These are phyloP conservation scores for Oegoconia quadripuncta DNA, from an alignment of 2,888 invertebrate species.

Conservation along the genomic window DNA sequence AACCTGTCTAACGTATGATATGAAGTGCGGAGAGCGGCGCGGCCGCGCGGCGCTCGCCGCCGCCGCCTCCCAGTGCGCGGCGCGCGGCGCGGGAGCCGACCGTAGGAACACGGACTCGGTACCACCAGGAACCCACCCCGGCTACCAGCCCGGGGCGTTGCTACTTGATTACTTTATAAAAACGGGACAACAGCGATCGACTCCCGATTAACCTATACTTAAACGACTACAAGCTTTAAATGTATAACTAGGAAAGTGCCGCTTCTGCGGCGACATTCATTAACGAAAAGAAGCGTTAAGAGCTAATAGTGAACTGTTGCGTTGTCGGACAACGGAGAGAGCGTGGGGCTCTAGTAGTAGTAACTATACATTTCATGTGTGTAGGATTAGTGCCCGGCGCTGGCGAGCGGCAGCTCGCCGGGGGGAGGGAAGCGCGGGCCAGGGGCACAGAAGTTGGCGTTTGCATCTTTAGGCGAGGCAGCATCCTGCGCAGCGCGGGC, in stretches of 20 bases:
- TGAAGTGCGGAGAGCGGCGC: constrained; percentile 61
- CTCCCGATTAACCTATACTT: constrained; percentile 72
- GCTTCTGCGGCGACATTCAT: constrained; percentile 61
- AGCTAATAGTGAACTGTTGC: constrained; percentile 79
- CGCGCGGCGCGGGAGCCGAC: constrained; percentile 58
- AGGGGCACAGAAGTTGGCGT: constrained; percentile 80
- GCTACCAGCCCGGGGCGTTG: not conserved
- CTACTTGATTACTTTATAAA: constrained; percentile 30
- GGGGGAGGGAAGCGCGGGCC: constrained; percentile 80
- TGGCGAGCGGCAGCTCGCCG: constrained; percentile 78
- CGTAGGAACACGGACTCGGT: constrained; percentile 32
- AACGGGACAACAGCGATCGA: constrained; percentile 51
- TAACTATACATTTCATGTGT: constrained; percentile 77
- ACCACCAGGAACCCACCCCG: constrained; percentile 19
- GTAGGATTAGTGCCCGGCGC: constrained; percentile 77
- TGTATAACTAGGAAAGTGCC: constrained; percentile 74
- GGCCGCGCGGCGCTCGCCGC: constrained; percentile 61
- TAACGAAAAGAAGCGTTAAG: constrained; percentile 78
- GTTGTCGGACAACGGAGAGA: constrained; percentile 78
- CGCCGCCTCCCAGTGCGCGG: constrained; percentile 76
- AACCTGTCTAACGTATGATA: constrained; percentile 79
- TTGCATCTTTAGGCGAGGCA: constrained; percentile 73
- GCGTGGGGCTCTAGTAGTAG: constrained; percentile 74
- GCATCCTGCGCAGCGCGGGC: constrained; percentile 86
- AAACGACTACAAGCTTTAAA: constrained; percentile 75